A percentile compares a stretch with the other conserved stretches of the same genome.
Conservation (phyloP, 2,113 vertebrate species). For the Geothlypis trichas region DNA sequence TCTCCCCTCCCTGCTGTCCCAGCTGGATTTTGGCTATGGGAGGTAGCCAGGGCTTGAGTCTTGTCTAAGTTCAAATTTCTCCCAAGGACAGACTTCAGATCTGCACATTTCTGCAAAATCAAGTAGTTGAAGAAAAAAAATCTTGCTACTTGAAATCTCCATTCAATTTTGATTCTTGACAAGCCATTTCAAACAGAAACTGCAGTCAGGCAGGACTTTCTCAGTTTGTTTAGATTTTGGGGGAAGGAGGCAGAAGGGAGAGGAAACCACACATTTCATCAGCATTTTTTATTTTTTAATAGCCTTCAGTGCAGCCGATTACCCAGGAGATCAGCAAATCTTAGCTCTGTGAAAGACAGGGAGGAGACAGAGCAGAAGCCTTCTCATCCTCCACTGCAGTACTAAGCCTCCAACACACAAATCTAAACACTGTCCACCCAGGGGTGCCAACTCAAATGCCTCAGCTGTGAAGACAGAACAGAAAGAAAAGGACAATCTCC, state of each 20-base stretch:
- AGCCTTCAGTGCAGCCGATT: background rate
- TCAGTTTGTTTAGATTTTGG: conserved; percentile 43
- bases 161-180: conserved; percentile 29
- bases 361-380: conserved; percentile 1
- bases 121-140: background rate
- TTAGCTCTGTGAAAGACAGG: conserved; percentile 19
- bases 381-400: background rate
- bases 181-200: conserved; percentile 25
- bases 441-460: conserved; percentile 38
- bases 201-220: background rate
- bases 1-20: background rate
- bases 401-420: conserved; percentile 1
- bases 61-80: background rate
- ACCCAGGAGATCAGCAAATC: conserved; percentile 58
- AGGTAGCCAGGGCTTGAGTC: background rate
- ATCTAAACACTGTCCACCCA: background rate
- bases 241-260: conserved; percentile 21
- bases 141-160: background rate
- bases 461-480: conserved; percentile 28
- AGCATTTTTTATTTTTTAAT: conserved; percentile 48
- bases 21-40: background rate
- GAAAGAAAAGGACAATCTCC: conserved; percentile 28
- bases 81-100: background rate
- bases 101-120: background rate
- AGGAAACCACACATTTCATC: conserved; percentile 63